phyloP scores from a whole-genome alignment of 2,113 vertebrate species.

The Lonchura striata region DNA sequence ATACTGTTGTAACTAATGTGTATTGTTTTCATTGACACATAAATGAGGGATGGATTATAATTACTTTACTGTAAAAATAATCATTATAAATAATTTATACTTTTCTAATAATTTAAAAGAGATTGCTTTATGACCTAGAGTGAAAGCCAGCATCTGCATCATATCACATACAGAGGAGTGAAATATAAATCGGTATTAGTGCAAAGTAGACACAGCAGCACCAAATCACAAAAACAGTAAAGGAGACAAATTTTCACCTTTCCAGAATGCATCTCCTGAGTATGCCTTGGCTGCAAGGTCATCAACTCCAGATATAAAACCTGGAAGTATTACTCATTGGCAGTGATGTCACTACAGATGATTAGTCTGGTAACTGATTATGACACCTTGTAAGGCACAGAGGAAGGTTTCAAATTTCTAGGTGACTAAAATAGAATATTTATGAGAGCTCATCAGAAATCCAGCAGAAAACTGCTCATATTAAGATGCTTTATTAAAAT shows the following conservation, averaged over 20 bases:
- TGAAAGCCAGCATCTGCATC: constrained; percentile 3
- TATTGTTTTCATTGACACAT: neutral
- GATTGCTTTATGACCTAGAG: neutral
- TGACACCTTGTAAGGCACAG: constrained; percentile 49
- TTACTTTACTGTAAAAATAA: neutral
- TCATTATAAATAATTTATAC: neutral
- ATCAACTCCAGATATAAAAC: constrained; percentile 36
- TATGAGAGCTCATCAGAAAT: neutral
- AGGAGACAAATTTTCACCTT: neutral
- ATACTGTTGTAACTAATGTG: neutral
- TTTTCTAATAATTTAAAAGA: neutral
- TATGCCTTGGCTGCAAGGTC: constrained; percentile 10
- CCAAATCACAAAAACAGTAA: constrained; percentile 22
- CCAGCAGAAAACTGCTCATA: neutral
- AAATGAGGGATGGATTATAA: neutral
- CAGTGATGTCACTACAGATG: constrained; percentile 65
- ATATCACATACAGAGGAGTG: neutral
- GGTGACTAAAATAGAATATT: neutral
- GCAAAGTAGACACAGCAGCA: neutral
- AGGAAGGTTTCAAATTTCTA: neutral
- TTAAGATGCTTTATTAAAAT: neutral
- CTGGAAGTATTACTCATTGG: constrained; percentile 64
- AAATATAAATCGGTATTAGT: constrained; percentile 41
- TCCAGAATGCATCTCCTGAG: neutral
- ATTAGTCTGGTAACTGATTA: constrained; percentile 67